Base-by-base conservation (phyloP, 2,888 invertebrate species). In the Marasmarcha lunaedactyla region DNA sequence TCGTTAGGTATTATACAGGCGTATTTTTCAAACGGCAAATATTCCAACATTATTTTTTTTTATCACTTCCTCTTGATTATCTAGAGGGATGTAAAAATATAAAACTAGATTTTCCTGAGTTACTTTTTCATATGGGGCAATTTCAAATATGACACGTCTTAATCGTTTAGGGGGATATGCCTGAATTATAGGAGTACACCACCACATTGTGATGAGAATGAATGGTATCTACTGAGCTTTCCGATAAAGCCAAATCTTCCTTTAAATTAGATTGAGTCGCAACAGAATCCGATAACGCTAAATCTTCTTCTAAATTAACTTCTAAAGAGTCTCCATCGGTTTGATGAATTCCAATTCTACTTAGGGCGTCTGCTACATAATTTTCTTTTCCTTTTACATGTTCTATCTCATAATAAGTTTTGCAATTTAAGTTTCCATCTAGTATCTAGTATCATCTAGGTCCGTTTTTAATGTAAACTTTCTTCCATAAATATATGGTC, bases 351-450 rank as follows among this genome's bases (percentile, higher is more conserved):
- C 40, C 37, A 9, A 43, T 30, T 30, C 43, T 27, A 26, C 36
- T 36, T 25, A 43, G 33, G n/a, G 40, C 43, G 27, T 40, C 43
- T 2, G 40, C 40, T 1, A 33, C 33, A 20, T n/a, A 5, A 33
- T 40, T 40, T 9, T 36, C 12, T 40, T 15, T 37, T 12, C 37
- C 41, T 14, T 37, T 37, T 14, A 13, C 11, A 35, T 41, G 35
- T 12, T 26, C 14, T 6, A 37, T 26, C 5, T 13, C 15, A 36
- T 26, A 45, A 41, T 45, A 45, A 44, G 14, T 46, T 46, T 38
- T 43, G 42, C 36, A 46, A 43, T 26, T 41, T 46, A 35, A 48
- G 26, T 38, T 43, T 45, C 42, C 45, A 47, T 25, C 45, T 34
- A 6, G 44, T 44, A 33, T 41, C 37, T 15, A 38, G 14, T 37